Base-by-base conservation (phyloP, 2,797 vertebrate species). In the Calcarius lapponicus region DNA sequence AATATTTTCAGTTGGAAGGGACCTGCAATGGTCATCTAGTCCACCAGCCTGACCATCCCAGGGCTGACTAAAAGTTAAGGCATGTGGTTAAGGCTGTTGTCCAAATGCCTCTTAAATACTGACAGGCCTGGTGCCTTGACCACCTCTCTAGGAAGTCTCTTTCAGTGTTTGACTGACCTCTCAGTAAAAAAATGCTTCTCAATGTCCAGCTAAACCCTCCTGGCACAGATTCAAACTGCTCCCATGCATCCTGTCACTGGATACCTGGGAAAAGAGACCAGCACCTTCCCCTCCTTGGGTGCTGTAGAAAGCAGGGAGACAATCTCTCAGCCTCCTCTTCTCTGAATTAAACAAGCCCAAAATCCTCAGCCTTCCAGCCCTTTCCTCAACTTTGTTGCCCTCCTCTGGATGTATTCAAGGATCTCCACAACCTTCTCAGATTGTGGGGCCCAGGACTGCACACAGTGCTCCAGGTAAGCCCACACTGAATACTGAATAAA, bases 51-150 rank as follows among this genome's bases (percentile, higher is more conserved):
- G 48, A 50, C 36, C 17, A 43, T 42, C 38, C 25, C 48, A 76
- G 13, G 24, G 11, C 28, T 82, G 50, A 50, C 32, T 11, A 45
- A 70, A 89, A 50, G 13, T n/a, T 57, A 64, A 62, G 50, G 7
- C 29, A 10, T 36, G 13, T 43, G 6, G 36, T 64, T 64, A 51
- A 89, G 24, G 17, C 7, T 3, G 7, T 45, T 62, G 24, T 64
- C 43, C 50, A 83, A 76, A 64, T 57, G 17, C 17, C 13, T 43
- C 14, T n/a, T 69, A n/a, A 57, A 76, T 3, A 26, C 24, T 64
- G 24, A 18, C 11, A 43, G 29, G 50, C 32, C 48, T 76, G 28
- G 29, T 43, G 13, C 36, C 21, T 50, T 0, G 0, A 38, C 17
- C 20, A 11, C 12, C 43, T 64, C 36, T 70, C 19, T 21, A 70